Base-by-base conservation (phyloP, 2,113 vertebrate genomes). In the Ictalurus punctatus region DNA sequence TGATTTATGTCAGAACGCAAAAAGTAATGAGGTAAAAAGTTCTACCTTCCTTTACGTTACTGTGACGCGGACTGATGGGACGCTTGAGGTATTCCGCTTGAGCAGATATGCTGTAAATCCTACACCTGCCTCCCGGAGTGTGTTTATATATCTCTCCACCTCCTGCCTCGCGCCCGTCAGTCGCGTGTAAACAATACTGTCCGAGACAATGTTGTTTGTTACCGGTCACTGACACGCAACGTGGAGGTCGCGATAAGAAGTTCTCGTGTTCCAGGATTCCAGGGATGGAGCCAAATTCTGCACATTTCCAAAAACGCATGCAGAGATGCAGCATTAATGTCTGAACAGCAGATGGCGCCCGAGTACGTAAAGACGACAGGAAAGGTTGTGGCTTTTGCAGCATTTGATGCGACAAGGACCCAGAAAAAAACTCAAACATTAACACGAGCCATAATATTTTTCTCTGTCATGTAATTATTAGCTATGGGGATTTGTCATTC, bases 131-230 rank as follows among this genome's bases (percentile, higher is more conserved):
- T 90, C 90, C 44, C 86, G 78, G 34, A 27, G 87, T 84, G 89
- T n/a, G 67, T 94, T 95, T 95, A 94, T 96, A 95, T 92, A 92
- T 73, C 23, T 67, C 37, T 73, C n/a, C 90, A 73, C 92, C 91
- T 48, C 91, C 85, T 81, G 88, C 88, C 88, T 88, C 91, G 74
- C 83, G 92, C 86, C 63, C 87, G 37, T 59, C 84, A 83, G 89
- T 86, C 93, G 94, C 90, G 95, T 93, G 95, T 96, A 95, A 95
- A 95, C 96, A 96, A 94, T 94, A 91, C 91, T 94, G 90, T 95
- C 95, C 94, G 91, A 97, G 94, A 96, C 96, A 96, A 93, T 96
- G 95, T 93, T 96, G 94, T 97, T 96, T 96, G 95, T 95, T 94
- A 95, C 96, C 94, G 95, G 95, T 95, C 95, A 95, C 96, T 95